Evolutionary conservation across 1,140 invertebrate species (phyloP).

Genomic region (Rhopalosiphum padi): DNA sequence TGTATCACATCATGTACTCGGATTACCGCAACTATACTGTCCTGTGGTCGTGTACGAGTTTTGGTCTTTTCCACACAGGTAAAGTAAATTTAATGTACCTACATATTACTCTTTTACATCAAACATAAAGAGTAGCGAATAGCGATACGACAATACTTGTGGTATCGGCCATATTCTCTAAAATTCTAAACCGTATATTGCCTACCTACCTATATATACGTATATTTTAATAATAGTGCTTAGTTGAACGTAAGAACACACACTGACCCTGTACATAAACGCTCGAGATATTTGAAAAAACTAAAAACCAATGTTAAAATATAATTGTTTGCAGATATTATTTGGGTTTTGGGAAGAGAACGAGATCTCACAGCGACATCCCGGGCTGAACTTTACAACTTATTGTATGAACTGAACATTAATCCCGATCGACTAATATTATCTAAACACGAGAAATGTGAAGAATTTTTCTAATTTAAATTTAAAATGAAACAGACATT

Average conservation of each 20-base stretch:
- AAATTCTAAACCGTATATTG: too few species aligned
- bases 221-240: neutral
- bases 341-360: slow-evolving; percentile 71
- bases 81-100: slow-evolving; percentile 57
- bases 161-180: too few species aligned
- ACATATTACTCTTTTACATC: neutral
- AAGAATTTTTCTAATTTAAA: slow-evolving; percentile 59
- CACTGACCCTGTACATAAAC: neutral
- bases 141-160: too few species aligned
- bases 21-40: slow-evolving; percentile 76
- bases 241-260: neutral
- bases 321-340: slow-evolving; percentile 65
- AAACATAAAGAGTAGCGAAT: too few species aligned
- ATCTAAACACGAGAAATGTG: slow-evolving; percentile 71
- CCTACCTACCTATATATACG: too few species aligned
- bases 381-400: slow-evolving; percentile 69
- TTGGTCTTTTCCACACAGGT: slow-evolving; percentile 69
- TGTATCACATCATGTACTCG: slow-evolving; percentile 74
- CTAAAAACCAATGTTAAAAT: neutral
- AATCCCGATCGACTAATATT: slow-evolving; percentile 72
- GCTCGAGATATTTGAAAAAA: neutral
- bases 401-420: slow-evolving; percentile 67
- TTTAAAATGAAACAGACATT: slow-evolving; percentile 23
- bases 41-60: slow-evolving; percentile 74
- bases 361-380: slow-evolving; percentile 68